These are phyloP conservation scores for Ceratina calcarata DNA, from an alignment of 1,140 invertebrate species.

Conservation along the genomic window DNA sequence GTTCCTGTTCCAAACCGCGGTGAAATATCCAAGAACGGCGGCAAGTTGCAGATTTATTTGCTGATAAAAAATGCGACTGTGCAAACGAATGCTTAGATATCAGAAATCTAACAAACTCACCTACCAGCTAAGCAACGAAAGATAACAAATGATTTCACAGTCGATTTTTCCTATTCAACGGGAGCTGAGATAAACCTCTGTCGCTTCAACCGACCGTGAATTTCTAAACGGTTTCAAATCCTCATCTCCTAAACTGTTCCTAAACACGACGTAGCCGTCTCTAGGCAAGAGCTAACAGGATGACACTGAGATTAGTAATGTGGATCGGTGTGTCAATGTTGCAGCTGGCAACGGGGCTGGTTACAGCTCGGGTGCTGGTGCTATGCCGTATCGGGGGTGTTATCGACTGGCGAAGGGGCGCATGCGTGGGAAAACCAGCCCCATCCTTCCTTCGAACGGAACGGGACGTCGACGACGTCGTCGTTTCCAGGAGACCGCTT, in stretches of 20 bases:
- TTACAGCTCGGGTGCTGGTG: slow-evolving; percentile 27
- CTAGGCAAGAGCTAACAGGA: not conserved
- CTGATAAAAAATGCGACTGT: no score
- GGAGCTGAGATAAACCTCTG: no score
- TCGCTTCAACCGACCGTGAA: no score
- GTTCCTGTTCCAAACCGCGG: no score
- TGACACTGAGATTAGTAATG: slow-evolving; percentile 43
- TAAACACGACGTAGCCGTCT: not conserved
- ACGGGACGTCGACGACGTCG: slow-evolving; percentile 19
- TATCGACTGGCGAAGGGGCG: slow-evolving; percentile 59
- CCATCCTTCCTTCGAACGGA: slow-evolving; percentile 18
- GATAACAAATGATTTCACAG: no score
- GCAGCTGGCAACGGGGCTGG: slow-evolving; percentile 47
- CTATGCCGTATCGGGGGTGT: slow-evolving; percentile 49
- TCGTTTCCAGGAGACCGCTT: slow-evolving; percentile 40
- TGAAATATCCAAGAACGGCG: no score
- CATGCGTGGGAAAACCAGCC: slow-evolving; percentile 47
- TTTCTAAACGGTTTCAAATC: not conserved
- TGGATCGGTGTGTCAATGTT: slow-evolving; percentile 51
- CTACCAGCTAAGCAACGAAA: no score
- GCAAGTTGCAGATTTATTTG: no score
- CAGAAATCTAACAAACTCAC: no score
- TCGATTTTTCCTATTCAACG: no score
- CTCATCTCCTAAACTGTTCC: not conserved
- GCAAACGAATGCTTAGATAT: no score